phyloP scores from a whole-genome alignment of 2,113 vertebrate genomes.

The Procavia capensis region DNA sequence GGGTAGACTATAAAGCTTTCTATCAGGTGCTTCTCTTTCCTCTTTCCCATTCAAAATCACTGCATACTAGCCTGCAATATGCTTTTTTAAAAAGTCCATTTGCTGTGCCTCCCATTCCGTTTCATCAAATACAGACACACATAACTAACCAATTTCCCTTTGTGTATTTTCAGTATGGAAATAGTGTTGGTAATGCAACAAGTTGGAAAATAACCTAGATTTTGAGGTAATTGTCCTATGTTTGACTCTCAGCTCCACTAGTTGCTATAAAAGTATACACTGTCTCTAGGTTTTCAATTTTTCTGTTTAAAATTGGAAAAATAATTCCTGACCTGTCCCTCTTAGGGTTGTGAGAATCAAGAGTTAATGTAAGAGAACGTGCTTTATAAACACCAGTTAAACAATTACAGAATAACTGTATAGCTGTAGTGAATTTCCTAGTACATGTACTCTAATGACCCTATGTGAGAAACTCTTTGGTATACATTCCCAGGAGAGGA shows the following conservation, averaged over 20 bases:
- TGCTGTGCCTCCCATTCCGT: background rate
- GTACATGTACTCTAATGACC: background rate
- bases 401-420: background rate
- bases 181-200: background rate
- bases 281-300: background rate
- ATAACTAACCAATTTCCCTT: background rate
- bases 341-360: background rate
- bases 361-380: background rate
- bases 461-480: background rate
- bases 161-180: background rate
- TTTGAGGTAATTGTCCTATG: background rate
- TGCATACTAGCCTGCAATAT: background rate
- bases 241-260: background rate
- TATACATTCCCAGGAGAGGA: background rate
- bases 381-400: background rate
- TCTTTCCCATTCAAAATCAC: background rate
- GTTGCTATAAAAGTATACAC: slow-evolving; percentile 26
- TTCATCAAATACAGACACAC: background rate
- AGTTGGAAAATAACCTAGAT: background rate
- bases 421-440: background rate
- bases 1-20: background rate
- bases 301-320: slow-evolving; percentile 39
- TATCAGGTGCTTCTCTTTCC: background rate
- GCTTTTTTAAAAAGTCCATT: background rate
- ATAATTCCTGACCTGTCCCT: background rate